phyloP scores from a whole-genome alignment of 1,140 invertebrate species.

The Phenacoccus solenopsis region DNA sequence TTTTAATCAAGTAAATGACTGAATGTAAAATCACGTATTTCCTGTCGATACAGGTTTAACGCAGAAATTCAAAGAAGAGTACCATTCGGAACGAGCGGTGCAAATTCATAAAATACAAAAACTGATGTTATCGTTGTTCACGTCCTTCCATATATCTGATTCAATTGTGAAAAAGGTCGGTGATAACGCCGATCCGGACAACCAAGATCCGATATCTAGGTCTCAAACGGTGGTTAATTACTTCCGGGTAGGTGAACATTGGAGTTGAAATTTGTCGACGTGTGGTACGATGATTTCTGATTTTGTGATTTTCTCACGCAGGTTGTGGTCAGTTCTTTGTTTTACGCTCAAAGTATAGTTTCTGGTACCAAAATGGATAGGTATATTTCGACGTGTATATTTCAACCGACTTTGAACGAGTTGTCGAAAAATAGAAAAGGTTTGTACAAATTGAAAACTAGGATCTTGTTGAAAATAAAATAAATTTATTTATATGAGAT shows the following conservation, averaged over 20 bases:
- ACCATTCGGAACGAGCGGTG: slow-evolving; percentile 18
- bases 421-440: background rate
- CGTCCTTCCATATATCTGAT: slow-evolving; percentile 42
- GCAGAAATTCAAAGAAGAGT: slow-evolving; percentile 21
- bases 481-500: too few species aligned
- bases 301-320: background rate
- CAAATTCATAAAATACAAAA: slow-evolving; percentile 49
- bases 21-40: background rate
- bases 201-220: background rate
- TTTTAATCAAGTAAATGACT: too few species aligned
- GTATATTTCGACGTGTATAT: background rate
- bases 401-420: slow-evolving; percentile 7
- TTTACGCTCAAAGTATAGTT: slow-evolving; percentile 5
- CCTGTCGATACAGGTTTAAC: background rate
- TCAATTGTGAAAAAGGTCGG: background rate
- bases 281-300: background rate
- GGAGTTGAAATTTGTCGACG: background rate
- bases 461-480: background rate
- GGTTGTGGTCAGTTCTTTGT: background rate
- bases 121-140: slow-evolving; percentile 54
- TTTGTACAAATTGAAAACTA: background rate
- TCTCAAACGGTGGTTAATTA: background rate
- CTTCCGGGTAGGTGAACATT: background rate
- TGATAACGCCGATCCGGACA: background rate
- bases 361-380: background rate